Percentiles rank a stretch among this genome's conserved stretches.
Conservation (phyloP, 1,140 invertebrate genomes). For the Philopotamus ludificatus region DNA sequence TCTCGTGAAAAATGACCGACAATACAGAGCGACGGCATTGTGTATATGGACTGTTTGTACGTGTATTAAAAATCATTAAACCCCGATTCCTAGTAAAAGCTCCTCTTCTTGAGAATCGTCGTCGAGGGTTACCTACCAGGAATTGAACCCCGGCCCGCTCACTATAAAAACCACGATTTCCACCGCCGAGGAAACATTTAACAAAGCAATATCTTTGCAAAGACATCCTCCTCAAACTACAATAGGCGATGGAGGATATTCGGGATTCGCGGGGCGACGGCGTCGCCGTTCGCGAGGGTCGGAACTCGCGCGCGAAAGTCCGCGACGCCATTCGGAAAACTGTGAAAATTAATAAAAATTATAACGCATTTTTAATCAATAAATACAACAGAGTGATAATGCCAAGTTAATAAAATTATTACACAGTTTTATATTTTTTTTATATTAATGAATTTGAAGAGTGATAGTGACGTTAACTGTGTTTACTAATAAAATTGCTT, state of each 20-base stretch:
- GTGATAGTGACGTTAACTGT: no score
- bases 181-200: conserved; percentile 40
- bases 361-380: no score
- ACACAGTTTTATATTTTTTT: no score
- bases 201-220: conserved; percentile 41
- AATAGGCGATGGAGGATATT: not conserved
- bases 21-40: conserved; percentile 1
- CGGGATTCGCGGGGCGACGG: not conserved
- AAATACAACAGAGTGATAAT: no score
- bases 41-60: conserved; percentile 9
- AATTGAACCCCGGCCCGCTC: conserved; percentile 38
- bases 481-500: no score
- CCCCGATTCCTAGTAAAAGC: conserved; percentile 41
- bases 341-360: no score
- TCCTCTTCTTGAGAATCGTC: conserved; percentile 37
- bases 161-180: conserved; percentile 42
- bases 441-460: no score
- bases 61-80: conserved; percentile 41
- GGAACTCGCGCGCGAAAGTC: not conserved
- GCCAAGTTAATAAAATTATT: no score
- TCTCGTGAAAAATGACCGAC: conserved; percentile 26
- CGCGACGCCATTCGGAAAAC: not conserved
- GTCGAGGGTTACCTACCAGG: conserved; percentile 40
- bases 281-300: not conserved
- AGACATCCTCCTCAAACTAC: conserved; percentile 35